A percentile compares a stretch with the other conserved stretches of the same genome.
phyloP scores from a whole-genome alignment of 2,888 invertebrate genomes.

The Actias luna region DNA sequence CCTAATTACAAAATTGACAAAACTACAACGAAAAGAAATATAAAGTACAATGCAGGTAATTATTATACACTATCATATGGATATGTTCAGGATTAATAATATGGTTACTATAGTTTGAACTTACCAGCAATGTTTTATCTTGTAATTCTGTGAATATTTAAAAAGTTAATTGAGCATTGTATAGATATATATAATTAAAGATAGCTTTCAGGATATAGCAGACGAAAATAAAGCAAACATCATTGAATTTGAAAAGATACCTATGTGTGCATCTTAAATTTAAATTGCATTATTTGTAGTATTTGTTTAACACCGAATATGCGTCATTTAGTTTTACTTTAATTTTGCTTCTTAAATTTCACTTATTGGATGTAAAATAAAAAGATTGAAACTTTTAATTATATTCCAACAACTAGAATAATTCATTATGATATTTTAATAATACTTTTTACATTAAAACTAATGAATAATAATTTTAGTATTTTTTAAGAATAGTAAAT shows the following conservation, averaged over 20 bases:
- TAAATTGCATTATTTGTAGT: neutral
- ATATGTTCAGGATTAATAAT: too few species aligned
- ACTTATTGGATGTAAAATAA: too few species aligned
- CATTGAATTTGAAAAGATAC: neutral
- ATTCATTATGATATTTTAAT: too few species aligned
- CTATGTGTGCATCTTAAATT: neutral
- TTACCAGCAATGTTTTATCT: too few species aligned
- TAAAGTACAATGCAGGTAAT: slow-evolving; percentile 29
- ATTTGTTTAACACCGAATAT: too few species aligned
- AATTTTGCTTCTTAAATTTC: too few species aligned
- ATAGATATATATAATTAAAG: too few species aligned
- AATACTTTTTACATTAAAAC: too few species aligned
- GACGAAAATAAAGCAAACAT: slow-evolving; percentile 25
- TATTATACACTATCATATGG: slow-evolving; percentile 9
- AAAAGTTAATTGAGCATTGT: neutral
- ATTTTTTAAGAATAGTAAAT: neutral
- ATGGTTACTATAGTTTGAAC: slow-evolving; percentile 1
- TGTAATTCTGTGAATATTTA: neutral
- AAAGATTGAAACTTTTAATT: too few species aligned
- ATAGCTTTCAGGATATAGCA: slow-evolving; percentile 27
- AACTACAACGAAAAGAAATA: slow-evolving; percentile 12
- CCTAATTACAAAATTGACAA: slow-evolving; percentile 23
- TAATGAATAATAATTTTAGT: too few species aligned
- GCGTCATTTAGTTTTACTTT: too few species aligned
- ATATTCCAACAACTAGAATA: too few species aligned